These are phyloP conservation scores for Dallia pectoralis DNA, from an alignment of 2,797 vertebrate species.

Conservation along the genomic window DNA sequence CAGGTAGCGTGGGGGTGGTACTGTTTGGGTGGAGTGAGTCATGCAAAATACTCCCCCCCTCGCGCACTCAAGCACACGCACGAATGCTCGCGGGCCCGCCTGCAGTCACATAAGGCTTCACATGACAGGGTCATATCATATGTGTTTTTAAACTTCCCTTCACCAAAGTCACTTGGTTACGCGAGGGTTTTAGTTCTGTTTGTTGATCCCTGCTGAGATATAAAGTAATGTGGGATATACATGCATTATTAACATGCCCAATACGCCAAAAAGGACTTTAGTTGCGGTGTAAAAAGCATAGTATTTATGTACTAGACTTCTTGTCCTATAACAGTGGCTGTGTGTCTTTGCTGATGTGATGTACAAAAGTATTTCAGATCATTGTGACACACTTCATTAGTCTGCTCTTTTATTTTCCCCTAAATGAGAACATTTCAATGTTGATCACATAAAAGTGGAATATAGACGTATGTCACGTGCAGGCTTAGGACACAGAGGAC, in stretches of 20 bases:
- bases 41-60: not conserved
- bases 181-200: not conserved
- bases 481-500: not conserved
- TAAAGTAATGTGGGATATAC: slow-evolving; percentile 12
- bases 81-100: slow-evolving; percentile 9
- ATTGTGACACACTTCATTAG: not conserved
- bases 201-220: slow-evolving; percentile 3
- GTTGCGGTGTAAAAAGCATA: slow-evolving; percentile 26
- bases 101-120: not conserved
- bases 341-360: slow-evolving; percentile 16
- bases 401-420: not conserved
- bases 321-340: slow-evolving; percentile 2
- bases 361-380: slow-evolving; percentile 28
- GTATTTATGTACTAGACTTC: slow-evolving; percentile 9
- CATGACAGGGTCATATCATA: not conserved
- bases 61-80: not conserved
- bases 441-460: not conserved
- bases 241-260: slow-evolving; percentile 30
- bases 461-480: not conserved
- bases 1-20: not conserved
- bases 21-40: slow-evolving; percentile 14
- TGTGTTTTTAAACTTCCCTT: not conserved
- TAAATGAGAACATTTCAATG: not conserved
- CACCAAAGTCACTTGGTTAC: not conserved
- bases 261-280: slow-evolving; percentile 25